Evolutionary conservation across 2,113 vertebrate species (phyloP).

Genomic region (Bubo bubo): DNA sequence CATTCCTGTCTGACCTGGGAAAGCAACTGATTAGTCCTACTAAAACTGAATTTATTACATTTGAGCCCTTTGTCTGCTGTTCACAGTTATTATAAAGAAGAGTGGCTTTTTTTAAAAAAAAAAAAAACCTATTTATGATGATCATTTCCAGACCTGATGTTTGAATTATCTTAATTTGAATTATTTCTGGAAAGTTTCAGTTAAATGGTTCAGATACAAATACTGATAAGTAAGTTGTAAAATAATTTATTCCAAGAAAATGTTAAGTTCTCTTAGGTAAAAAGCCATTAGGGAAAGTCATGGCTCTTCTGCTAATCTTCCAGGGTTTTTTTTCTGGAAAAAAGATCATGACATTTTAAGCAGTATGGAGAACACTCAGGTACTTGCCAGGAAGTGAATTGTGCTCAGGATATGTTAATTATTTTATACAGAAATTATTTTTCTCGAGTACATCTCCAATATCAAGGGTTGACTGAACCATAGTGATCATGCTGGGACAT

Average conservation of each 20-base stretch:
- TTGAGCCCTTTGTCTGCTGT: neutral
- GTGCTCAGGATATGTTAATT: neutral
- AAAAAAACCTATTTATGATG: neutral
- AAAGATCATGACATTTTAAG: neutral
- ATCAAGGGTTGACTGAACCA: neutral
- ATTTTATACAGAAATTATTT: neutral
- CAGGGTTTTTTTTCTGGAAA: neutral
- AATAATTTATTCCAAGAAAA: neutral
- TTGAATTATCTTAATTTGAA: neutral
- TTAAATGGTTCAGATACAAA: neutral
- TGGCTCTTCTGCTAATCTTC: neutral
- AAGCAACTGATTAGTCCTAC: neutral
- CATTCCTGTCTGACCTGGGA: neutral
- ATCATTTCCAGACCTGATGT: neutral
- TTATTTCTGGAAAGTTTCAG: neutral
- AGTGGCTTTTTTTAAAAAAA: neutral
- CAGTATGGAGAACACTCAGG: neutral
- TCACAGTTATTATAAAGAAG: neutral
- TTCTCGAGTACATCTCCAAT: neutral
- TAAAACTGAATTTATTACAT: neutral
- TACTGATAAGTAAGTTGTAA: neutral
- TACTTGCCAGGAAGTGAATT: neutral
- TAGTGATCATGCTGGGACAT: neutral
- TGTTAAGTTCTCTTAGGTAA: neutral
- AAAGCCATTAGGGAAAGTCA: neutral